Evolutionary conservation across 1,140 invertebrate species (phyloP).

Genomic region (Neodiprion lecontei): DNA sequence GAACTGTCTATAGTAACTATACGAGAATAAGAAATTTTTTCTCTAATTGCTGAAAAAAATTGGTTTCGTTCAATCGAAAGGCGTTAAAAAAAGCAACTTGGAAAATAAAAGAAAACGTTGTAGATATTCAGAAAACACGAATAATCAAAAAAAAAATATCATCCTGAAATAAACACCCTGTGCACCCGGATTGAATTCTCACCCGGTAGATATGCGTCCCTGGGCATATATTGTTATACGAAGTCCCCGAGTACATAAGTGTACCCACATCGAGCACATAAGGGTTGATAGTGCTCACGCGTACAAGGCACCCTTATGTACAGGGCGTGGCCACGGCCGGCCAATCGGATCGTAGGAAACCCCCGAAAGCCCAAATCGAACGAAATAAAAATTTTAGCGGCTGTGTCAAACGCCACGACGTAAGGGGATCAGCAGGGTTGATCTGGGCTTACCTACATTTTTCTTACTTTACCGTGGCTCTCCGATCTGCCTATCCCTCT

Average conservation of each 20-base stretch:
- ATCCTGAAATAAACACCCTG: no score
- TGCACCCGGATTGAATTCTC: conserved; percentile 7
- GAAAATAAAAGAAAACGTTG: no score
- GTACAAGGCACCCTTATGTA: conserved; percentile 46
- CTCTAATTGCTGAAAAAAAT: no score
- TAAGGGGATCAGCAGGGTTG: conserved; percentile 50
- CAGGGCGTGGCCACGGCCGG: conserved; percentile 55
- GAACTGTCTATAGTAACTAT: no score
- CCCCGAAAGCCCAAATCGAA: conserved; percentile 53
- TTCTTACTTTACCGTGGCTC: conserved; percentile 38
- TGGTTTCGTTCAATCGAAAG: no score
- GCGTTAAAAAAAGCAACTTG: no score
- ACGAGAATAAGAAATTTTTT: no score
- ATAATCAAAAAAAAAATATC: no score
- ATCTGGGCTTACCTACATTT: conserved; percentile 48
- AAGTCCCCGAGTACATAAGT: conserved; percentile 36
- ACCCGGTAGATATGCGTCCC: conserved; percentile 39
- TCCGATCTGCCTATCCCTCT: conserved; percentile 19
- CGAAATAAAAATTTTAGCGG: conserved; percentile 55
- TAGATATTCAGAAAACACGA: no score
- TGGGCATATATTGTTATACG: conserved; percentile 30
- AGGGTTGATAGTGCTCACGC: conserved; percentile 52
- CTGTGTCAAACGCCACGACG: conserved; percentile 49
- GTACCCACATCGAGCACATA: conserved; percentile 46
- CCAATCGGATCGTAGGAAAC: conserved; percentile 50